Conservation (phyloP, 1,140 invertebrate genomes). For the Tachypleus tridentatus region DNA sequence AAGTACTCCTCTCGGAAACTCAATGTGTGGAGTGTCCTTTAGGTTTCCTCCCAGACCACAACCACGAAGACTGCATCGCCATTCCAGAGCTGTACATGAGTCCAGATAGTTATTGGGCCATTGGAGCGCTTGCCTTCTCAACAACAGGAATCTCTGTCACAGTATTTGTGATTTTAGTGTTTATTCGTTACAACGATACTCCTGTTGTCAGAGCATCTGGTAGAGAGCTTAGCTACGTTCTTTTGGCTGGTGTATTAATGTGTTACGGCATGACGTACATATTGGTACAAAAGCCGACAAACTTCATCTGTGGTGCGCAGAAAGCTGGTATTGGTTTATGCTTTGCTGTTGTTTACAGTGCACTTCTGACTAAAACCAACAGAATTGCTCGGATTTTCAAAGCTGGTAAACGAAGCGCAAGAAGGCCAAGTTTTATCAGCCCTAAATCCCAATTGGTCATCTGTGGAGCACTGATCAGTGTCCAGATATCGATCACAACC, state of each 20-base stretch:
- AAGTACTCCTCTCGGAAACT: constrained; percentile 64
- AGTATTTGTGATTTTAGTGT: constrained; percentile 40
- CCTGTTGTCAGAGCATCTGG: constrained; percentile 79
- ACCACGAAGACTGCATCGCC: constrained; percentile 55
- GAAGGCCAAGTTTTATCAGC: constrained; percentile 82
- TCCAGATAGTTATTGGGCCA: constrained; percentile 58
- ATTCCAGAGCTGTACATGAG: constrained; percentile 73
- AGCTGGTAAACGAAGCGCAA: constrained; percentile 73
- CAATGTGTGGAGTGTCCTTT: constrained; percentile 61
- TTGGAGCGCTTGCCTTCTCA: constrained; percentile 56
- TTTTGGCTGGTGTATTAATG: constrained; percentile 69
- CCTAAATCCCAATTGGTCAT: constrained; percentile 86
- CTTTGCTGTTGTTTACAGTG: constrained; percentile 81
- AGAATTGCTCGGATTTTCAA: constrained; percentile 76
- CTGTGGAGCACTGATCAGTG: constrained; percentile 59
- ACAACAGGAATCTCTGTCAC: constrained; percentile 34
- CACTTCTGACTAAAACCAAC: constrained; percentile 80
- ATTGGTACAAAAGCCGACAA: constrained; percentile 49
- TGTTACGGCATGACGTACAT: constrained; percentile 79
- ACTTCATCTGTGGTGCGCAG: constrained; percentile 32
- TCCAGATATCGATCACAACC: constrained; percentile 74
- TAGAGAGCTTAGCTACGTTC: constrained; percentile 70
- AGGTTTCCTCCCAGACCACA: constrained; percentile 56
- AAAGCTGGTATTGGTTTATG: constrained; percentile 57
- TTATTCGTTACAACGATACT: constrained; percentile 59